Conservation (phyloP, 2,113 vertebrate genomes). For the Indicator indicator region DNA sequence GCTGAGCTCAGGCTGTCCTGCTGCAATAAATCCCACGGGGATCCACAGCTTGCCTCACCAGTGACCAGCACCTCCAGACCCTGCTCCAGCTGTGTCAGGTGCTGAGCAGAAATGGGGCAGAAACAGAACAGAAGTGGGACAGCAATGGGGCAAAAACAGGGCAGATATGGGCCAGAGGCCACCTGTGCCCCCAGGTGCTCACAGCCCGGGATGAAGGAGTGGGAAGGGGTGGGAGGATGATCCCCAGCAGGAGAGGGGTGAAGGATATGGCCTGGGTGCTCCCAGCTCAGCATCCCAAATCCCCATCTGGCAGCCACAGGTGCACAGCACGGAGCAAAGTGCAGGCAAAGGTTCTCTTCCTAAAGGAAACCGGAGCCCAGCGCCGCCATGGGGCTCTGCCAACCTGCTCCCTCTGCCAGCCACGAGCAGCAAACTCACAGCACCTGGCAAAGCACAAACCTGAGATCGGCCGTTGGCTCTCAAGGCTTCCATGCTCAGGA, state of each 20-base stretch:
- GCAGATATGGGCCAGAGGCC: no score
- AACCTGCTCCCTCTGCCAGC: background rate
- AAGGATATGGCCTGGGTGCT: background rate
- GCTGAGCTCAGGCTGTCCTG: background rate
- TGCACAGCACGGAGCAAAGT: accelerated
- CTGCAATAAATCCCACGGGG: no score
- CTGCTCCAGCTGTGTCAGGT: accelerated
- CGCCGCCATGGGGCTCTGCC: accelerated
- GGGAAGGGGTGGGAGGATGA: background rate
- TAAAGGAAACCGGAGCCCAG: background rate
- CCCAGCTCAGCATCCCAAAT: background rate
- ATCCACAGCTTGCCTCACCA: background rate
- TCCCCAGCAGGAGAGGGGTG: background rate
- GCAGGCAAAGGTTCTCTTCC: background rate
- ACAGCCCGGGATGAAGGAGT: accelerated
- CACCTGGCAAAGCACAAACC: background rate
- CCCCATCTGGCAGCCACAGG: background rate
- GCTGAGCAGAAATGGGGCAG: background rate
- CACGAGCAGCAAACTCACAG: accelerated
- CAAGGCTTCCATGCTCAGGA: accelerated
- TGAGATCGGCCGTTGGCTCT: accelerated
- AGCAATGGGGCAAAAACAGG: background rate
- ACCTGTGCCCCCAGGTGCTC: background rate
- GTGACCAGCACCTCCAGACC: accelerated
- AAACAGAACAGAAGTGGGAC: no score